Evolutionary conservation across 2,888 invertebrate genomes (phyloP), one percentile per base, ranked within the genome.

Genomic region (Antitype chi): DNA sequence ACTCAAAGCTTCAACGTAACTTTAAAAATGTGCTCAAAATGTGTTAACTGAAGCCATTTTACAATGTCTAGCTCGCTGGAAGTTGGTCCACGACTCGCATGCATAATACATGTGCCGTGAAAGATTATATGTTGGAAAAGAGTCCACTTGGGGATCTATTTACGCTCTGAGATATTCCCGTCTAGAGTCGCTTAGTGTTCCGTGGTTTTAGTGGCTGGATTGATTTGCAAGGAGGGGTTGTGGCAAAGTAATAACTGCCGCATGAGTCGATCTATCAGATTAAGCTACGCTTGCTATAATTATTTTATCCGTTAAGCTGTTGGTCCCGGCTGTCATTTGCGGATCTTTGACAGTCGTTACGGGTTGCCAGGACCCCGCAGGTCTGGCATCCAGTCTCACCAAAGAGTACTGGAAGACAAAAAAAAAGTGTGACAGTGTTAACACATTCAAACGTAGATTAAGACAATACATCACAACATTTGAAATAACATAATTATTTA

Each of bases 11-110:
- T 62, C 25, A 59, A 47, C 15, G 25, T 38, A 75, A 78, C 64
- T 87, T 78, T 69, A 66, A 86, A 77, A 87, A 80, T 66, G 63
- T 77, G 75, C 70, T 76, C 52, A 79, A 75, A 88, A 82, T 79
- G 76, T 86, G 81, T 76, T 78, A 82, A 86, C 78, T 71, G 80
- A 79, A 76, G 80, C 74, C 71, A 87, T 88, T 82, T 88, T 78
- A 82, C 85, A 88, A 74, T 53, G 87, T 81, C 81, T 73, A 53
- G 72, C 49, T 38, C 1, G 53, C 59, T 60, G 23, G 47, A 68
- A 83, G 70, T 86, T 74, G 71, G 79, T 73, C 67, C 57, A 38
- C 55, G 62, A 28, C 38, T 75, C 38, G 72, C 71, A 87, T 88
- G 88, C 84, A 88, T 87, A 80, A 87, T 84, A 72, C 73, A 83